A percentile compares a stretch with the other conserved stretches of the same genome.
Conservation (phyloP, 2,797 vertebrate species). For the Craterocephalus amniculus region DNA sequence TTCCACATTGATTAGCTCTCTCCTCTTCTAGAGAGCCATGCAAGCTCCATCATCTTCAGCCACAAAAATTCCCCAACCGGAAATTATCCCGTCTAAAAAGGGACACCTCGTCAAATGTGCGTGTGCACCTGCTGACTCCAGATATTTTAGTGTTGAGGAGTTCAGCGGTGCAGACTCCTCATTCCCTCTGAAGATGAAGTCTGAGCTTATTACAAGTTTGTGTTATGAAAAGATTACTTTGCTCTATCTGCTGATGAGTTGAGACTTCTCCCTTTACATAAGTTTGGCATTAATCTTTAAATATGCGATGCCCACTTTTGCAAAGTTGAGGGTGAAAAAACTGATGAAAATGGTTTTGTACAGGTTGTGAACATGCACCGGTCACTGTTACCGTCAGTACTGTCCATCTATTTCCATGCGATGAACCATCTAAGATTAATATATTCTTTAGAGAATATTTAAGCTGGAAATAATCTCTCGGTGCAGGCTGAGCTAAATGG, state of each 20-base stretch:
- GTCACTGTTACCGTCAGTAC: neutral
- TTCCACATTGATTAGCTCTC: constrained; percentile 76
- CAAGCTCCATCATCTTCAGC: constrained; percentile 43
- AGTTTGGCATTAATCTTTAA: constrained; percentile 8
- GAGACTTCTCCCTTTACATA: neutral
- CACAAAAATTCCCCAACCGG: constrained; percentile 70
- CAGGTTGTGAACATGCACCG: constrained; percentile 1
- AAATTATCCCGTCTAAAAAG: constrained; percentile 71
- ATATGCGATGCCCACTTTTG: neutral
- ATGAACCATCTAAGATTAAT: constrained; percentile 9
- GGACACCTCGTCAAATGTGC: constrained; percentile 64
- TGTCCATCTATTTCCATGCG: constrained; percentile 1
- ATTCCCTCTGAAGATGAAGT: constrained; percentile 23
- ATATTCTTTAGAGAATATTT: constrained; percentile 35
- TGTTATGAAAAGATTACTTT: constrained; percentile 41
- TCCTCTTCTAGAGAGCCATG: constrained; percentile 61
- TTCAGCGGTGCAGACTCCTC: constrained; percentile 32
- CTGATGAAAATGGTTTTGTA: constrained; percentile 4
- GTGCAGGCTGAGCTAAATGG: constrained; percentile 52
- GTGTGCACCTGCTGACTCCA: constrained; percentile 66
- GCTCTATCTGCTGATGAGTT: constrained; percentile 20
- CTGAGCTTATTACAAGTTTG: constrained; percentile 26
- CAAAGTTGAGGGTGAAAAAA: neutral
- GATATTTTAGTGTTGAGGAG: constrained; percentile 42
- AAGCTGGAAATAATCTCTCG: constrained; percentile 32